phyloP scores from a whole-genome alignment of 2,888 invertebrate genomes.

The Epinotia ramella region DNA sequence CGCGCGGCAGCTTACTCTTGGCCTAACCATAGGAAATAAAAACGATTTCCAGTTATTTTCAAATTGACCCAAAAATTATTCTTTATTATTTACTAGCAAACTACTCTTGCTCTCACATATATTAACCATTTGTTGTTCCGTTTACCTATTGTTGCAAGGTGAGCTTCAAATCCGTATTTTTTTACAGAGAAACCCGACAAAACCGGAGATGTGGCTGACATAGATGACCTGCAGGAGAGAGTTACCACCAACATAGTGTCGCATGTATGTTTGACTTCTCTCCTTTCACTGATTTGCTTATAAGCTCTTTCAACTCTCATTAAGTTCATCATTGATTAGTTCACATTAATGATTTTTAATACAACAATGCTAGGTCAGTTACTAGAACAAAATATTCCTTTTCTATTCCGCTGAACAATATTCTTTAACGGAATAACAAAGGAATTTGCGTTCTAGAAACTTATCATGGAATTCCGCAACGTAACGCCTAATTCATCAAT shows the following conservation, averaged over 20 bases:
- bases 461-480: too few species aligned
- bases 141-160: neutral
- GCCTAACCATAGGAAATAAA: too few species aligned
- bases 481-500: too few species aligned
- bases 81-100: too few species aligned
- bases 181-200: conserved; percentile 69
- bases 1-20: neutral
- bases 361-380: neutral
- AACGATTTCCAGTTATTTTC: too few species aligned
- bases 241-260: conserved; percentile 80
- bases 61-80: too few species aligned
- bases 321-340: neutral
- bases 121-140: neutral
- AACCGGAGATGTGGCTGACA: conserved; percentile 72
- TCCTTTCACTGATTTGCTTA: neutral
- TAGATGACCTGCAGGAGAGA: conserved; percentile 75
- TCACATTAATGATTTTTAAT: neutral
- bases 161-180: neutral
- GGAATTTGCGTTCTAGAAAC: too few species aligned
- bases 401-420: too few species aligned
- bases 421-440: too few species aligned
- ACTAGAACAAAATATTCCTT: too few species aligned
- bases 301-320: neutral
- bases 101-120: neutral
- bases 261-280: conserved; percentile 64